Evolutionary conservation across 92 coral and sea anemone species (phyloP), one percentile per base, ranked within the genome.

Genomic region (Phenganax marumi): DNA sequence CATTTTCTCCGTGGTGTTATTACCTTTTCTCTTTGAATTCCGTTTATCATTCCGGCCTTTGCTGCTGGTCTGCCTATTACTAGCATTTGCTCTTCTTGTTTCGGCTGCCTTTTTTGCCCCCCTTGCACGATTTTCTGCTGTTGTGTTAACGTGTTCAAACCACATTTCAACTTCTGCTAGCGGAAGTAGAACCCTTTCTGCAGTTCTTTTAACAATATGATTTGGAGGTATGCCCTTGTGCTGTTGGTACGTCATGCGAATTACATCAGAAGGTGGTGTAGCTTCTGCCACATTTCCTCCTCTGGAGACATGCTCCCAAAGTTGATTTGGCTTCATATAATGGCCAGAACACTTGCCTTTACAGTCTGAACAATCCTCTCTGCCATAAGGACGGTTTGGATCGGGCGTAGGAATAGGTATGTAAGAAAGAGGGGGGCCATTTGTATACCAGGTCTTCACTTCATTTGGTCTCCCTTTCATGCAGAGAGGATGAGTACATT

Each of bases 41-140:
- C 54, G 52, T 83, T 70, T 51, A 57, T 39, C 66, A 62, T 57
- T 43, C 55, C 58, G 64, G 43, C 84, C 73, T 39, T 56, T n/a
- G 14, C 46, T 58, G 52, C 70, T 22, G n/a, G n/a, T n/a, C n/a
- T n/a, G n/a, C 56, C 63, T 71, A 74, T 71, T 70, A 77, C 60
- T 82, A 62, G 80, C 48, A 75, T 81, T 86, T 61, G 78, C 85
- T 83, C 25, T 85, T 47, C 85, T 82, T 68, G 85, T 79, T 70
- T 73, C 62, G 23, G 79, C 86, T 71, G 88, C 88, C 70, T 85
- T 86, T 61, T 86, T 71, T 52, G 87, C 87, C 68, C 87, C 87
- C 48, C 68, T 83, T 61, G 64, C 84, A 63, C 89, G 76, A 23
- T 87, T 87, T 84, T 74, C 81, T 82, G 76, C 81, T 52, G 77